A percentile compares a stretch with the other conserved stretches of the same genome.
Conservation (phyloP, 2,113 vertebrate species). For the Setophaga coronata region DNA sequence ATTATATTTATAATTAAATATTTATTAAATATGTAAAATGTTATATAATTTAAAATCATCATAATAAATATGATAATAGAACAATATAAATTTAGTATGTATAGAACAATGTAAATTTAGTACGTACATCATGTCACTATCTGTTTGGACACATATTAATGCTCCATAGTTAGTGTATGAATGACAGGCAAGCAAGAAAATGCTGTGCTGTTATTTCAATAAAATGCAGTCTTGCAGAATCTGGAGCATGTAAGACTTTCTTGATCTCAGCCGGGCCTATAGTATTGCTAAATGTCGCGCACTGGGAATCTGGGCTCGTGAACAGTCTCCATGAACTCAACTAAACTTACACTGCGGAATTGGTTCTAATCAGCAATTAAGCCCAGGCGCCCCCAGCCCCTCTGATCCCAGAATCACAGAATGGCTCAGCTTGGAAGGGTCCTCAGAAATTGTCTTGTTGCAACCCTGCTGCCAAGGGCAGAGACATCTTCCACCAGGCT, state of each 20-base stretch:
- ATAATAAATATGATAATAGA: neutral
- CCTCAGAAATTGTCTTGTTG: neutral
- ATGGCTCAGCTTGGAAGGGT: neutral
- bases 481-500: neutral
- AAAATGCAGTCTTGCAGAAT: neutral
- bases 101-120: neutral
- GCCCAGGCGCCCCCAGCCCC: rapidly evolving
- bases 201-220: neutral
- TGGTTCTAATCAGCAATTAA: neutral
- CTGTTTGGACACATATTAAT: neutral
- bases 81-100: neutral
- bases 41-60: neutral
- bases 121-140: neutral
- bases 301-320: rapidly evolving
- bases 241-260: neutral
- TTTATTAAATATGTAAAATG: neutral
- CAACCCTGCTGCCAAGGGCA: neutral
- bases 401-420: neutral
- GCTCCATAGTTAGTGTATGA: neutral
- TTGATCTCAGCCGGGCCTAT: neutral
- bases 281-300: neutral
- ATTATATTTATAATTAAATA: neutral
- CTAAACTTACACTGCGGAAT: neutral
- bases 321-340: neutral
- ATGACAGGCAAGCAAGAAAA: neutral